Evolutionary conservation across 2,888 invertebrate genomes (phyloP), one percentile per base, ranked within the genome.

Genomic region (Dryomyza anilis): DNA sequence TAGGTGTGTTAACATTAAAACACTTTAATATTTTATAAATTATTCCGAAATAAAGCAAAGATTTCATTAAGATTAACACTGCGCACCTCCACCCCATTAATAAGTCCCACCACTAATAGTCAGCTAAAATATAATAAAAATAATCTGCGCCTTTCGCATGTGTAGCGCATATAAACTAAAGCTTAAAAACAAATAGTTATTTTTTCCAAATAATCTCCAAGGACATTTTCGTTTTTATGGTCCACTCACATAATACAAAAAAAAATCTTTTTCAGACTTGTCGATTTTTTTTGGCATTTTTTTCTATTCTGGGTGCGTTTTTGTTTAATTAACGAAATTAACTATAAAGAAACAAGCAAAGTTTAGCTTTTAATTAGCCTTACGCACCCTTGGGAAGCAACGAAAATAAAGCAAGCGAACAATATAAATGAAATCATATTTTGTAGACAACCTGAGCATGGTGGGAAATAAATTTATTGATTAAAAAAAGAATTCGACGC

Each of bases 191-290:
- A 33, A 55, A 14, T n/a, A 10, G 33, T 33, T 16, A 23, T 33
- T 55, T 55, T 16, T 55, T 5, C 7, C 4, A 55, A 19, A 19
- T 55, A 5, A 16, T 19, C 55, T 36, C 12, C 14, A 21, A 36
- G 33, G 55, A 36, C 55, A n/a, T 55, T 53, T 55, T 36, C 6
- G 23, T 36, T 14, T 50, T 55, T 12, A 36, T 55, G 21, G 55
- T 33, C 33, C n/a, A n/a, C n/a, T n/a, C n/a, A n/a, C n/a, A n/a
- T n/a, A n/a, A n/a, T n/a, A n/a, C n/a, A 52, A 30, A 55, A 36
- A 14, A 5, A 55, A 55, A 55, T 55, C 55, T 55, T 55, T n/a
- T 36, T 21, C 55, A 50, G 14, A 7, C 50, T n/a, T 25, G n/a
- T n/a, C n/a, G n/a, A n/a, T n/a, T n/a, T n/a, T n/a, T n/a, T n/a